A percentile compares a stretch with the other conserved stretches of the same genome.
These are phyloP conservation scores for Xanthorhoe spadicearia DNA, from an alignment of 2,888 invertebrate genomes.

Conservation along the genomic window DNA sequence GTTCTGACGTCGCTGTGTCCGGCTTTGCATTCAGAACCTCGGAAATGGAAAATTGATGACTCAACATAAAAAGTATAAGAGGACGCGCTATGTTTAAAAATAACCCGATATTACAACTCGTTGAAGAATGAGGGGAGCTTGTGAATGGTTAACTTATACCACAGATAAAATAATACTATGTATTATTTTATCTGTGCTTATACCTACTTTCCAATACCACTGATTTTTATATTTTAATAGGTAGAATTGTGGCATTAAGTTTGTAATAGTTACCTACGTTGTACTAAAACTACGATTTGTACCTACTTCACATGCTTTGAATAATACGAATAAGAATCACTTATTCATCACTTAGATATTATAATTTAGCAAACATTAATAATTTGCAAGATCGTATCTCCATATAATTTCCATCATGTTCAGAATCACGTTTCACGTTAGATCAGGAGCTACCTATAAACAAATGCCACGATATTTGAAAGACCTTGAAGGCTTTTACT, in stretches of 20 bases:
- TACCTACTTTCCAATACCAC: too few species aligned
- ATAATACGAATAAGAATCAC: background rate
- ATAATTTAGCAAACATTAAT: background rate
- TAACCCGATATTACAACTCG: background rate
- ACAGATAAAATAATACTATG: too few species aligned
- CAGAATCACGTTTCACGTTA: conserved; percentile 27
- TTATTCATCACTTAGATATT: background rate
- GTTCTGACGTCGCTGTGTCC: conserved; percentile 44
- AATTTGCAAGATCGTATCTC: conserved; percentile 16
- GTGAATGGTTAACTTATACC: background rate
- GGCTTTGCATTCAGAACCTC: conserved; percentile 29
- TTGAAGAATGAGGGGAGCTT: background rate
- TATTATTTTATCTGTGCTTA: too few species aligned
- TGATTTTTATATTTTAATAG: too few species aligned
- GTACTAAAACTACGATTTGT: background rate
- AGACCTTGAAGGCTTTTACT: conserved; percentile 56
- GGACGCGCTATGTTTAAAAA: conserved; percentile 2
- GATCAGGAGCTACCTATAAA: conserved; percentile 15
- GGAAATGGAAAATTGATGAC: conserved; percentile 37
- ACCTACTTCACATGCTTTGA: background rate
- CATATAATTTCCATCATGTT: conserved; percentile 24
- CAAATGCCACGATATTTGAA: conserved; percentile 54
- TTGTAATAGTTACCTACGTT: too few species aligned
- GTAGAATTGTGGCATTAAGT: too few species aligned
- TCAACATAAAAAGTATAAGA: conserved; percentile 18